A percentile compares a stretch with the other conserved stretches of the same genome.
Conservation (phyloP, 2,888 invertebrate species). For the Ectropis crepuscularia region DNA sequence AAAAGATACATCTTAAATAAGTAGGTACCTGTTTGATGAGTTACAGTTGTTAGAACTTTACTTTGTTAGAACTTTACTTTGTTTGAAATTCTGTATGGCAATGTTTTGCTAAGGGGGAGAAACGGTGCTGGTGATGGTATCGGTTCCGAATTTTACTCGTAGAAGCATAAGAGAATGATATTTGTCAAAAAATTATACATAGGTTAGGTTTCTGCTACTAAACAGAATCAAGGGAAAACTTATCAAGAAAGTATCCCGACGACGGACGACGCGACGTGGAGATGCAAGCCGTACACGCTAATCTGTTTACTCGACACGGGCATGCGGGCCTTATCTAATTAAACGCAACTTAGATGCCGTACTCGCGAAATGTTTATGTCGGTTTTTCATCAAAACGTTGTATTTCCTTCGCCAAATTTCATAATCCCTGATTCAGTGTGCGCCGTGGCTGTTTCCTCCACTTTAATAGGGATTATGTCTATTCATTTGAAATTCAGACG, state of each 20-base stretch:
- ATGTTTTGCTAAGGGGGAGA: too few species aligned
- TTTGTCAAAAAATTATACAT: too few species aligned
- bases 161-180: too few species aligned
- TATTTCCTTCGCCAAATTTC: constrained; percentile 47
- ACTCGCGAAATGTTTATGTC: constrained; percentile 43
- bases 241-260: not conserved
- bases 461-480: constrained; percentile 67
- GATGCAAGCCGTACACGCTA: constrained; percentile 39
- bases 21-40: too few species aligned
- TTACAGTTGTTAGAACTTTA: too few species aligned
- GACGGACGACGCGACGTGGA: not conserved
- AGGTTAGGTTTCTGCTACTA: not conserved
- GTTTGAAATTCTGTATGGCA: too few species aligned
- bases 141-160: too few species aligned
- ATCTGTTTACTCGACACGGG: constrained; percentile 46
- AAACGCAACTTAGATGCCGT: constrained; percentile 44
- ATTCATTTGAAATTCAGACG: constrained; percentile 70
- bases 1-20: too few species aligned
- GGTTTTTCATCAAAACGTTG: constrained; percentile 48
- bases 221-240: not conserved
- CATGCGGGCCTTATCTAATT: constrained; percentile 45
- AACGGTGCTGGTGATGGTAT: too few species aligned
- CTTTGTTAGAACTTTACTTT: too few species aligned
- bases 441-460: constrained; percentile 52
- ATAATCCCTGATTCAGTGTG: constrained; percentile 53